phyloP scores from a whole-genome alignment of 2,888 invertebrate species.

The Hybos culiciformis region DNA sequence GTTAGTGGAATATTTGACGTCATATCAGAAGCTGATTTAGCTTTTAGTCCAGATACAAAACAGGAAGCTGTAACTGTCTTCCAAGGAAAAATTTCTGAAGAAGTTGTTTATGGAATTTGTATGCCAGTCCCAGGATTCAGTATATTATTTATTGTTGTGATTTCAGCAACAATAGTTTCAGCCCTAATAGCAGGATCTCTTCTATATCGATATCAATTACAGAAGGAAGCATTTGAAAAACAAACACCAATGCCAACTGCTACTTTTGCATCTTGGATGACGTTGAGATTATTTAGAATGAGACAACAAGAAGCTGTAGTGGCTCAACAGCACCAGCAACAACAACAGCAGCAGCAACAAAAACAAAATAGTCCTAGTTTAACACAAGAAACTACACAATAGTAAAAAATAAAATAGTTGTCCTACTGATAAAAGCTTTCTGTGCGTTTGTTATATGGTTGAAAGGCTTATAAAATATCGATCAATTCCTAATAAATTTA shows the following conservation, averaged over 20 bases:
- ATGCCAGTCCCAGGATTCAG: constrained; percentile 83
- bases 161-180: constrained; percentile 74
- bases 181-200: constrained; percentile 74
- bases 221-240: constrained; percentile 48
- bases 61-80: constrained; percentile 76
- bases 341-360: constrained; percentile 16
- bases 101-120: constrained; percentile 83
- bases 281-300: constrained; percentile 47
- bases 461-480: too few relatives aligned
- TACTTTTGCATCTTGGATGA: constrained; percentile 62
- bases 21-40: constrained; percentile 81
- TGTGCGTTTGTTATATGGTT: too few relatives aligned
- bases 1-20: constrained; percentile 83
- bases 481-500: too few relatives aligned
- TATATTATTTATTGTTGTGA: constrained; percentile 73
- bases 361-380: constrained; percentile 14
- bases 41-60: constrained; percentile 69
- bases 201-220: constrained; percentile 62
- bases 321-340: constrained; percentile 21
- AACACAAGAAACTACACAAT: constrained; percentile 25
- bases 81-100: constrained; percentile 75
- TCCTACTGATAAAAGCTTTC: too few relatives aligned
- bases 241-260: constrained; percentile 45
- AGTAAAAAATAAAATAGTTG: constrained; percentile 10
- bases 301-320: constrained; percentile 30